Conservation (phyloP, 30 jellyfish, hydroid and myxozoan species). For the Pelagia noctiluca region DNA sequence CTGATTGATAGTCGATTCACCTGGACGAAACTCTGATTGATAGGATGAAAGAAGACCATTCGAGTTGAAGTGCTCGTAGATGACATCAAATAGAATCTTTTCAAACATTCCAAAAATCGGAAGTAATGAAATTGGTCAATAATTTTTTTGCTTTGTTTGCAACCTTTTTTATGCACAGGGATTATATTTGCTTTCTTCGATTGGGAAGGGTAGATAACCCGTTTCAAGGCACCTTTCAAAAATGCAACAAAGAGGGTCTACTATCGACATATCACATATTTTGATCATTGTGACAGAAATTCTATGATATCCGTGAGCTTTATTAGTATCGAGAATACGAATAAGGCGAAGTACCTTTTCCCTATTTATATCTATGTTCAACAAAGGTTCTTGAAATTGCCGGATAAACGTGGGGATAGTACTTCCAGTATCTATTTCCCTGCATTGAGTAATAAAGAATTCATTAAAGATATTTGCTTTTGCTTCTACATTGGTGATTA, state of each 20-base stretch:
- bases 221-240: slow-evolving; percentile 14
- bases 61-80: no score
- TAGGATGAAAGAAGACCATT: slow-evolving; percentile 42
- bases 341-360: slow-evolving; percentile 9
- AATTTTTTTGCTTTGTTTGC: slow-evolving; percentile 38
- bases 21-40: slow-evolving; percentile 58
- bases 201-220: slow-evolving; percentile 46
- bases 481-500: slow-evolving; percentile 48
- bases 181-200: slow-evolving; percentile 59
- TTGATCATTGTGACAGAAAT: slow-evolving; percentile 2
- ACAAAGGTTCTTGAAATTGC: slow-evolving; percentile 30
- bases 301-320: slow-evolving; percentile 11
- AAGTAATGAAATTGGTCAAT: slow-evolving; percentile 44
- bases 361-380: slow-evolving; percentile 23
- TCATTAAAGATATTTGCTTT: slow-evolving; percentile 53
- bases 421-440: slow-evolving; percentile 48
- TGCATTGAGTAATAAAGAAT: slow-evolving; percentile 43
- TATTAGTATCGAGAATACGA: slow-evolving; percentile 20
- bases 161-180: no score
- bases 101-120: slow-evolving; percentile 30
- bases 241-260: slow-evolving; percentile 42
- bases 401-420: slow-evolving; percentile 53
- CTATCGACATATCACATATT: slow-evolving; percentile 16
- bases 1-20: no score
- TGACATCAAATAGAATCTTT: no score